Percentiles rank a stretch among this genome's conserved stretches.
Evolutionary conservation across 2,113 vertebrate species (phyloP).

Genomic region (Athene cunicularia): DNA sequence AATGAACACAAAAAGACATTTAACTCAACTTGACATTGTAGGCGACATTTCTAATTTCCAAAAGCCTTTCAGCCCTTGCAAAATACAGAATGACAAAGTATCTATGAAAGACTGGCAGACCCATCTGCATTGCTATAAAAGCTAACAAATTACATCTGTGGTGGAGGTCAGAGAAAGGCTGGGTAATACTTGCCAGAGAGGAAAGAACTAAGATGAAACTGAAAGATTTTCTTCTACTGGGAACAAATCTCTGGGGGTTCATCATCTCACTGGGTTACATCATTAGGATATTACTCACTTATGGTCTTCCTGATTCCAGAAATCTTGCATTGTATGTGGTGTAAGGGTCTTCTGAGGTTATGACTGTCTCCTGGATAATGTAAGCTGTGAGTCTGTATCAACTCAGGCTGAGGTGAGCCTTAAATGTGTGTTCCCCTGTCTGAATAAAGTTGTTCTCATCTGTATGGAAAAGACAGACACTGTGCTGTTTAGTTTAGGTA

Average conservation of each 20-base stretch:
- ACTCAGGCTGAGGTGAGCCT: neutral
- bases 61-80: constrained; percentile 55
- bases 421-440: neutral
- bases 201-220: neutral
- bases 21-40: constrained; percentile 69
- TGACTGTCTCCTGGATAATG: neutral
- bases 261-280: neutral
- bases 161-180: constrained; percentile 62
- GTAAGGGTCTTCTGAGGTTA: neutral
- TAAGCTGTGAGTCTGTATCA: neutral
- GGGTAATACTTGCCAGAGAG: constrained; percentile 41
- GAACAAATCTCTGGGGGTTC: neutral
- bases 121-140: constrained; percentile 63
- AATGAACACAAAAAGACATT: constrained; percentile 57
- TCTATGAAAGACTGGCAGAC: constrained; percentile 67
- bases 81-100: constrained; percentile 71
- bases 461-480: neutral
- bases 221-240: neutral
- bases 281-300: neutral
- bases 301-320: neutral
- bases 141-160: constrained; percentile 61
- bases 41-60: constrained; percentile 75
- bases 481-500: neutral
- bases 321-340: neutral
- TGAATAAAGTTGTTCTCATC: neutral